phyloP scores from a whole-genome alignment of 2,888 invertebrate species.

The Plemyria rubiginata region DNA sequence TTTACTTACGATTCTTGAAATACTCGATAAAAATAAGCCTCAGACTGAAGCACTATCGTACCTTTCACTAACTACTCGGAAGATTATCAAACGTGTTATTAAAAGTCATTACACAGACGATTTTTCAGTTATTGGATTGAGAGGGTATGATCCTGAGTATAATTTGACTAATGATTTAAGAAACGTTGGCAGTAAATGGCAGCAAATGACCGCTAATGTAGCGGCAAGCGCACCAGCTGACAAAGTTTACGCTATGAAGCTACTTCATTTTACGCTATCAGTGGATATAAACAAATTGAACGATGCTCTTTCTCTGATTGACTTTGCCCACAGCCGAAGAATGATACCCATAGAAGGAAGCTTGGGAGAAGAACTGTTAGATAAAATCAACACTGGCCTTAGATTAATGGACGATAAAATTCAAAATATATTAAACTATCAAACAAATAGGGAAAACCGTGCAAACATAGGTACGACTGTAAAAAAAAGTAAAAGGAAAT shows the following conservation, averaged over 20 bases:
- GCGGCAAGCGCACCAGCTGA: slow-evolving; percentile 45
- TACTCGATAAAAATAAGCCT: slow-evolving; percentile 52
- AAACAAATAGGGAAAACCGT: slow-evolving; percentile 10
- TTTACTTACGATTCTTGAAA: slow-evolving; percentile 53
- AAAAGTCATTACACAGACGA: slow-evolving; percentile 51
- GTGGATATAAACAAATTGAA: slow-evolving; percentile 60
- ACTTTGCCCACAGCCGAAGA: slow-evolving; percentile 57
- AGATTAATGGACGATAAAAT: slow-evolving; percentile 49
- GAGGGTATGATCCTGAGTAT: slow-evolving; percentile 48
- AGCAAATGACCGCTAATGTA: slow-evolving; percentile 46
- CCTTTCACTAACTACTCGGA: slow-evolving; percentile 50
- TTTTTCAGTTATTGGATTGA: slow-evolving; percentile 38
- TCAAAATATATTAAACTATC: slow-evolving; percentile 37
- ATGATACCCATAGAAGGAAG: slow-evolving; percentile 48
- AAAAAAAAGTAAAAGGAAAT: slow-evolving; percentile 46
- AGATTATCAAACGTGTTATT: slow-evolving; percentile 58
- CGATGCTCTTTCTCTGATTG: slow-evolving; percentile 51
- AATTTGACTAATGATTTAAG: slow-evolving; percentile 55
- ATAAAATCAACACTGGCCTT: slow-evolving; percentile 49
- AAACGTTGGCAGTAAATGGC: slow-evolving; percentile 57
- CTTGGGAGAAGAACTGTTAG: slow-evolving; percentile 45
- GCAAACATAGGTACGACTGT: not conserved
- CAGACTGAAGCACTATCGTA: slow-evolving; percentile 46
- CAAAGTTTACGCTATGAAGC: slow-evolving; percentile 57
- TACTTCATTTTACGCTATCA: slow-evolving; percentile 56